Evolutionary conservation across 2,113 vertebrate species (phyloP).

Genomic region (Neomonachus schauinslandi): DNA sequence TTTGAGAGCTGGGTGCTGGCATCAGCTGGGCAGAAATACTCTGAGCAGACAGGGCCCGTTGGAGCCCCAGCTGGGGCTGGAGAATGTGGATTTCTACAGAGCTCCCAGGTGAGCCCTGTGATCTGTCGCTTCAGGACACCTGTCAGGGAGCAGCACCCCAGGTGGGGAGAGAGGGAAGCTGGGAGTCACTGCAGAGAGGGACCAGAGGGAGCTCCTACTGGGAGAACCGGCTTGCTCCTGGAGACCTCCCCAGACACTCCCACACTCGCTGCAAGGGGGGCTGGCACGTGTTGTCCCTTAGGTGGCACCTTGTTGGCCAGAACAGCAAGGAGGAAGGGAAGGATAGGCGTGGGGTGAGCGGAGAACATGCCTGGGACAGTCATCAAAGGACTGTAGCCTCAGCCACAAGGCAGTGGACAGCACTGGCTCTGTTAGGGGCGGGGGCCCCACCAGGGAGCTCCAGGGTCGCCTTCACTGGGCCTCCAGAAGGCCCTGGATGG

Average conservation of each 20-base stretch:
- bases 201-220: neutral
- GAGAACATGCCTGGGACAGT: too few relatives aligned
- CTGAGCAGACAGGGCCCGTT: too few relatives aligned
- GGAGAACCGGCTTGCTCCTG: neutral
- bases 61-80: neutral
- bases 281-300: neutral
- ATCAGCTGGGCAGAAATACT: neutral
- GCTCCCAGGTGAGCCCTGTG: fast-evolving
- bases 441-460: neutral
- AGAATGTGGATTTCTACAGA: neutral
- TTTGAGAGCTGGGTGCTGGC: neutral
- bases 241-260: neutral
- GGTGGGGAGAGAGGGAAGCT: neutral
- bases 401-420: neutral
- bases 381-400: too few relatives aligned
- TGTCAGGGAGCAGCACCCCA: too few relatives aligned
- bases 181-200: neutral
- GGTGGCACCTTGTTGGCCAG: neutral
- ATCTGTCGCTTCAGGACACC: too few relatives aligned
- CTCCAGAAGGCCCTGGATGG: neutral
- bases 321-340: neutral
- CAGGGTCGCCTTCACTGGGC: neutral
- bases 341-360: neutral
- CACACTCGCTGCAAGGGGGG: neutral
- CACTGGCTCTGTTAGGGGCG: neutral